Base-by-base conservation (phyloP, 2,888 invertebrate genomes). In the Psylliodes chrysocephalus region DNA sequence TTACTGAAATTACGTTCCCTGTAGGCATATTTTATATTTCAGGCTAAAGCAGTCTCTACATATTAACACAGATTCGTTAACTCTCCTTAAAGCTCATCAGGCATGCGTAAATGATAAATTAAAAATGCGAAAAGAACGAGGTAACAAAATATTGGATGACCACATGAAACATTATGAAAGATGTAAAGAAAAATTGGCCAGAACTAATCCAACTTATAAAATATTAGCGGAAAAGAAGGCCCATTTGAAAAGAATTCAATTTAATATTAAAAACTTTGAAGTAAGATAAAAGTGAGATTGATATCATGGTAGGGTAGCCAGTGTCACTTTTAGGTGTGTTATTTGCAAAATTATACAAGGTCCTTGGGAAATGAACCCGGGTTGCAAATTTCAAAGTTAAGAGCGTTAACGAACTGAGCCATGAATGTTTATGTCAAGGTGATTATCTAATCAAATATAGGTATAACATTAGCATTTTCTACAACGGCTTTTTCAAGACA, bases 121-220 rank as follows among this genome's bases (percentile, higher is more conserved):
- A 14, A 54, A 44, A 40, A 51, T 51, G 14, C 42, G 60, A 6
- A 57, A 67, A 47, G 59, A 60, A 38, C 44, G 59, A 17, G 59
- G 38, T 7, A 53, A 64, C 18, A 46, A 40, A 1, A 33, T 59
- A 25, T 47, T 60, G 18, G 59, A 55, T 4, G 56, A 66, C 28
- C 62, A 56, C 38, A 25, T 17, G 0, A 14, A 56, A 18, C 22
- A 66, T 12, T 33, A 53, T 10, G 42, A 66, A 38, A 54, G 38
- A 14, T 47, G 53, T 25, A 64, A 56, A 52, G 53, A 59, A 22
- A 53, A 56, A 14, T 53, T 66, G 12, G 60, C 60, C 22, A 28
- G 33, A 1, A 62, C 40, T 1, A 66, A 62, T 44, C 68, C 68
- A 15, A 52, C 22, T 3, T 68, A 44, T 44, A 61, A 60, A 64